Conservation (phyloP, 2,113 vertebrate species). For the Enhydra lutris region DNA sequence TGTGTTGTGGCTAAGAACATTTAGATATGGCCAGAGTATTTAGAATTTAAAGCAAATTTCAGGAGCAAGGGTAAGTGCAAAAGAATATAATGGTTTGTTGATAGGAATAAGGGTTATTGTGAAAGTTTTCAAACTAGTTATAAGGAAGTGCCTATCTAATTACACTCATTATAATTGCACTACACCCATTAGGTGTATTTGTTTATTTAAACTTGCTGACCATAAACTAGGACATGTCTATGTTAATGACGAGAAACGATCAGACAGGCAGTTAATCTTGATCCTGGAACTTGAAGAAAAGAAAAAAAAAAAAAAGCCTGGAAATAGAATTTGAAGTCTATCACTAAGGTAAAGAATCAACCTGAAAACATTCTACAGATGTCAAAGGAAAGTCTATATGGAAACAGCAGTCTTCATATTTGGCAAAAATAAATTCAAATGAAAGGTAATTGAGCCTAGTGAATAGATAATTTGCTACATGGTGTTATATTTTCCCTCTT, state of each 20-base stretch:
- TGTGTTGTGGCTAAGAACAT: background rate
- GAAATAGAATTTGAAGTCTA: constrained; percentile 43
- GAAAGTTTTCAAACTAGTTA: constrained; percentile 41
- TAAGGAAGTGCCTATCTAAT: background rate
- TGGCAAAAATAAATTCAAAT: constrained; percentile 38
- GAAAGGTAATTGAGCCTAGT: background rate
- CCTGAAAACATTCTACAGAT: background rate
- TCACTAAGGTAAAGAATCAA: constrained; percentile 38
- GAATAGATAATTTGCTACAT: background rate
- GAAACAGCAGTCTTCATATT: background rate
- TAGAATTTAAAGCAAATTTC: constrained; percentile 48
- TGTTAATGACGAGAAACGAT: constrained; percentile 2
- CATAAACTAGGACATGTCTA: background rate
- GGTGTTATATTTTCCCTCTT: background rate
- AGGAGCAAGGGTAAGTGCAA: background rate
- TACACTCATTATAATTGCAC: background rate
- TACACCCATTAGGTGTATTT: background rate
- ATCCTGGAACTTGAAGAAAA: background rate
- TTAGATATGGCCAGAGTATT: background rate
- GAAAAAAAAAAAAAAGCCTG: background rate
- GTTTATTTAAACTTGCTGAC: background rate
- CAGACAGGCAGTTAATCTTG: background rate
- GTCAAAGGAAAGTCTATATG: background rate
- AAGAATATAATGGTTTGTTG: background rate
- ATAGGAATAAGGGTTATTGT: constrained; percentile 14